Percentiles rank a stretch among this genome's conserved stretches.
Conservation (phyloP, 1,140 invertebrate genomes). For the Heliconius nattereri region DNA sequence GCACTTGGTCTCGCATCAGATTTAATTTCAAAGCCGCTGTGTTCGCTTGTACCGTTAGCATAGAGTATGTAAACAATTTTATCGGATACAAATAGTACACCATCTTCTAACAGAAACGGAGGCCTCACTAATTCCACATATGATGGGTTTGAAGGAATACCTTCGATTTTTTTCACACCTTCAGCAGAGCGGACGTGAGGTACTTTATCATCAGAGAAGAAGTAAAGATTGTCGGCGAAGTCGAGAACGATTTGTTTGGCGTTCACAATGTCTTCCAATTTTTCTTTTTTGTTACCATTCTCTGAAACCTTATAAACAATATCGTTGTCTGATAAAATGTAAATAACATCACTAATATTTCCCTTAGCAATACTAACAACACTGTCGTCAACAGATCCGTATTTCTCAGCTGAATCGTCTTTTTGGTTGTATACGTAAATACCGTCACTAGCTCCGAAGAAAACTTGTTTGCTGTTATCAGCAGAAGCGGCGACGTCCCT, state of each 20-base stretch:
- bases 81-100: too few species aligned
- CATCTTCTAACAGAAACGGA: slow-evolving; percentile 23
- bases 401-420: slow-evolving; percentile 53
- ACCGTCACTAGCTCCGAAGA: slow-evolving; percentile 57
- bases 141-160: slow-evolving; percentile 44
- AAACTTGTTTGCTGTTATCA: slow-evolving; percentile 54
- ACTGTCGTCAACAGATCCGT: slow-evolving; percentile 56
- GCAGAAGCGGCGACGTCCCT: slow-evolving; percentile 49
- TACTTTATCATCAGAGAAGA: slow-evolving; percentile 48
- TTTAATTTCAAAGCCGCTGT: too few species aligned
- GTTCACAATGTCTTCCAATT: slow-evolving; percentile 45
- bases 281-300: slow-evolving; percentile 54
- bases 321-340: slow-evolving; percentile 55
- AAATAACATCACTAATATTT: slow-evolving; percentile 50
- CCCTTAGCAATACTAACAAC: slow-evolving; percentile 56
- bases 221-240: slow-evolving; percentile 58
- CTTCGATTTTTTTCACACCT: slow-evolving; percentile 50
- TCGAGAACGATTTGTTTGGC: slow-evolving; percentile 60
- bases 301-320: slow-evolving; percentile 58
- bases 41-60: too few species aligned
- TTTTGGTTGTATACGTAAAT: slow-evolving; percentile 56
- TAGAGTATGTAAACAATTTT: too few species aligned
- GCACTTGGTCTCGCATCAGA: too few species aligned
- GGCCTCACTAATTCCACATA: slow-evolving; percentile 49
- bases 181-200: slow-evolving; percentile 23